Conservation (phyloP, 1,140 invertebrate species). For the Hydropsyche tenuis region DNA sequence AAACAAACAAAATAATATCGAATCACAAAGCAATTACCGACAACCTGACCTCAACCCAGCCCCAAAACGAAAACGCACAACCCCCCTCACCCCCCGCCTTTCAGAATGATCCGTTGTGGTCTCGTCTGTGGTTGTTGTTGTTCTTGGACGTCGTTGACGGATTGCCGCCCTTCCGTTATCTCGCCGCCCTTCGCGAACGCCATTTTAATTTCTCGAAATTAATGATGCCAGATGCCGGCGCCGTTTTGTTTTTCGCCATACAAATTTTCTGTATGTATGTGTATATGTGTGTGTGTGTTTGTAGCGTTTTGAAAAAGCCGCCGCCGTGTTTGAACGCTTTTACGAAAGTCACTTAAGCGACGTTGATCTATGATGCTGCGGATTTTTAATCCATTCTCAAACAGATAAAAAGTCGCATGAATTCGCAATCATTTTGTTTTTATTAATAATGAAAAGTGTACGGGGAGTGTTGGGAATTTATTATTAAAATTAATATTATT, state of each 20-base stretch:
- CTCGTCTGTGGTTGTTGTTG: not conserved
- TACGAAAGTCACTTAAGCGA: not conserved
- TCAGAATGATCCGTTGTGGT: too few species aligned
- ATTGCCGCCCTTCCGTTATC: conserved; percentile 36
- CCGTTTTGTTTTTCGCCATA: conserved; percentile 29
- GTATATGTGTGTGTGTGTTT: too few species aligned
- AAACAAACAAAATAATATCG: too few species aligned
- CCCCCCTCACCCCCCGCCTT: too few species aligned
- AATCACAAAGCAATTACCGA: too few species aligned
- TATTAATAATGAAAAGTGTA: too few species aligned
- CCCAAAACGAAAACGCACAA: too few species aligned
- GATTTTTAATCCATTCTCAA: conserved; percentile 12
- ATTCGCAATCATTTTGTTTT: too few species aligned
- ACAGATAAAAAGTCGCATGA: not conserved
- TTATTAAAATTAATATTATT: too few species aligned
- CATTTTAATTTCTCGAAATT: conserved; percentile 49
- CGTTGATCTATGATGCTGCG: conserved; percentile 18
- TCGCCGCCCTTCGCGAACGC: conserved; percentile 35
- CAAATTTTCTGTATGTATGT: too few species aligned
- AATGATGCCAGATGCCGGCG: conserved; percentile 45
- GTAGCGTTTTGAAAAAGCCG: not conserved
- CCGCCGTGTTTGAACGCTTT: not conserved
- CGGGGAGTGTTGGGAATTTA: too few species aligned
- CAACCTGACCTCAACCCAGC: too few species aligned
- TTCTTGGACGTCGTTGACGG: conserved; percentile 30